Conservation (phyloP, 2,113 vertebrate genomes). For the Aix galericulata region DNA sequence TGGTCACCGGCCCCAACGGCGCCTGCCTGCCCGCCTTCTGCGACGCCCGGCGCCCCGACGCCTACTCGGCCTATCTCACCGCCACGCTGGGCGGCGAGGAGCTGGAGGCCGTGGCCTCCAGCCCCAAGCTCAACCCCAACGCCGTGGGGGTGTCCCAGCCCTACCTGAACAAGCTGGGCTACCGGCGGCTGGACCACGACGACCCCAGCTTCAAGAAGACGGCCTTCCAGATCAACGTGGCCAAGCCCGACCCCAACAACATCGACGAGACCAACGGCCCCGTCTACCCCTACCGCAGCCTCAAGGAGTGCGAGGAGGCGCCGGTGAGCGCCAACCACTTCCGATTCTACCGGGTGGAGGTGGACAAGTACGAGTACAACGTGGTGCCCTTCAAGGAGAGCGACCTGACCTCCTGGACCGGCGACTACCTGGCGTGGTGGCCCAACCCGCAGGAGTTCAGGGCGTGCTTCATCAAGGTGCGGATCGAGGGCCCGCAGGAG, state of each 20-base stretch:
- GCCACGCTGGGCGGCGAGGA: slow-evolving; percentile 93
- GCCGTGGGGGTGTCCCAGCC: slow-evolving; percentile 91
- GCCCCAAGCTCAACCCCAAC: slow-evolving; percentile 84
- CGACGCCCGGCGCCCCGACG: slow-evolving; percentile 82
- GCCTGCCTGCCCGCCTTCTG: slow-evolving; percentile 96
- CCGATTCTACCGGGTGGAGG: slow-evolving; percentile 93
- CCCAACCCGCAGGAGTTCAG: slow-evolving; percentile 98
- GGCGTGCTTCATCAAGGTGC: slow-evolving; percentile 94
- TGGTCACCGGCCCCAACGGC: slow-evolving; percentile 90
- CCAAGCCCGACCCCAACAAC: slow-evolving; percentile 90
- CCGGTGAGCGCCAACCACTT: slow-evolving; percentile 88
- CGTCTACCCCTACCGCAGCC: slow-evolving; percentile 89
- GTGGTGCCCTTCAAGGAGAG: slow-evolving; percentile 94
- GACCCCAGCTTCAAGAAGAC: slow-evolving; percentile 90
- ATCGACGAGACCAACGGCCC: slow-evolving; percentile 88
- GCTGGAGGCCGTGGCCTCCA: slow-evolving; percentile 90
- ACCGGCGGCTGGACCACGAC: slow-evolving; percentile 89
- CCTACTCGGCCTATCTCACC: slow-evolving; percentile 91
- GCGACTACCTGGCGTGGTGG: slow-evolving; percentile 96
- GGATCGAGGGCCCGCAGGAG: slow-evolving; percentile 87
- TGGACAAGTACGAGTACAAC: slow-evolving; percentile 95
- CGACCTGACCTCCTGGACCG: slow-evolving; percentile 90
- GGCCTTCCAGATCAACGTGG: slow-evolving; percentile 89
- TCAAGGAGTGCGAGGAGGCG: slow-evolving; percentile 88
- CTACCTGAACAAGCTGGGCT: slow-evolving; percentile 88